A percentile compares a stretch with the other conserved stretches of the same genome.
These are phyloP conservation scores for Caenorhabditis virilis DNA, from an alignment of 2,888 invertebrate species.

Conservation along the genomic window DNA sequence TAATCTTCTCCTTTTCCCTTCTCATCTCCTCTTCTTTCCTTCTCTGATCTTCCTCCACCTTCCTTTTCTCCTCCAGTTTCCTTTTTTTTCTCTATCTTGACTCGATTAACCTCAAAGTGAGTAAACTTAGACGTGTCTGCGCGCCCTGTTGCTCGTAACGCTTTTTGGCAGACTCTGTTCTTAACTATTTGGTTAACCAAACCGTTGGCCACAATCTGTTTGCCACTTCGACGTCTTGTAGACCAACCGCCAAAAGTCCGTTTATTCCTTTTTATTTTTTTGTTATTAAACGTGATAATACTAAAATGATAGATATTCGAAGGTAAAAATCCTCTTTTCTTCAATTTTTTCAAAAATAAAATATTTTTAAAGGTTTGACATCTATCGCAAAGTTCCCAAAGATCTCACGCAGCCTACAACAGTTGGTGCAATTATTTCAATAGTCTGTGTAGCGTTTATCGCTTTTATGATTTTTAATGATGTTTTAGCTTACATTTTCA, in stretches of 20 bases:
- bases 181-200: slow-evolving; percentile 30
- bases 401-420: slow-evolving; percentile 75
- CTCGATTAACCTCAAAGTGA: too few species aligned
- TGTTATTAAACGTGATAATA: slow-evolving; percentile 8
- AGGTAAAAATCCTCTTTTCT: slow-evolving; percentile 15
- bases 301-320: slow-evolving; percentile 41
- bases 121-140: too few species aligned
- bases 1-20: too few species aligned
- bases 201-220: slow-evolving; percentile 39
- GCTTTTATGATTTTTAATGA: slow-evolving; percentile 57
- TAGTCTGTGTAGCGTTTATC: slow-evolving; percentile 47
- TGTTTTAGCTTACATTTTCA: slow-evolving; percentile 51
- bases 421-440: slow-evolving; percentile 53
- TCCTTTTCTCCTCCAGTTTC: too few species aligned
- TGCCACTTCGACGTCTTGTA: slow-evolving; percentile 21
- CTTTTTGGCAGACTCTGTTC: neutral
- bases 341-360: slow-evolving; percentile 4
- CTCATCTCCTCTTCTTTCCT: too few species aligned
- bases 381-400: slow-evolving; percentile 75
- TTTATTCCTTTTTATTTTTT: slow-evolving; percentile 24
- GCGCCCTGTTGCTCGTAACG: neutral
- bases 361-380: slow-evolving; percentile 72
- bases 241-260: slow-evolving; percentile 24
- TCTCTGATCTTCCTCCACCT: too few species aligned
- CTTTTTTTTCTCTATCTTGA: too few species aligned